A percentile compares a stretch with the other conserved stretches of the same genome.
Evolutionary conservation across 2,797 vertebrate species (phyloP).

Genomic region (Alca torda): DNA sequence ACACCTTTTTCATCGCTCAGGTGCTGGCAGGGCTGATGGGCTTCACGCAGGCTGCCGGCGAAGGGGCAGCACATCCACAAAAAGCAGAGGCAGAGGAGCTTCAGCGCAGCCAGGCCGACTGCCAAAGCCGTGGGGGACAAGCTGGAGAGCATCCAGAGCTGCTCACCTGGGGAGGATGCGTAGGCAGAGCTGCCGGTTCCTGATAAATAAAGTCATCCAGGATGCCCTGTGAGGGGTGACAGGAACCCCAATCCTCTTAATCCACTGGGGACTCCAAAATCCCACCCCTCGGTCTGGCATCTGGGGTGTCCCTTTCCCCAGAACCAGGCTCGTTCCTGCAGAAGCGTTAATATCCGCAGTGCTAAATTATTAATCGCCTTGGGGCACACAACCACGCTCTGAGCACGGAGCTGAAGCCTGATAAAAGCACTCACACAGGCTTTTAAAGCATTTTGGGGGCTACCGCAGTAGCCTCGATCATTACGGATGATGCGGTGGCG

Average conservation of each 20-base stretch:
- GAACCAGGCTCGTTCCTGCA: background rate
- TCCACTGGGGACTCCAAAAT: rapidly evolving
- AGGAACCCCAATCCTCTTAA: rapidly evolving
- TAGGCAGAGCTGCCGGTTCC: background rate
- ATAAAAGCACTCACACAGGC: background rate
- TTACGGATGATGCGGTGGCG: rapidly evolving
- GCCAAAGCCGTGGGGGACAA: background rate
- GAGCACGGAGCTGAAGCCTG: background rate
- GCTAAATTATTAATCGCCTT: background rate
- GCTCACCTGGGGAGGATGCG: background rate
- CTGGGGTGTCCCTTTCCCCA: background rate
- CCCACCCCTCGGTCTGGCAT: background rate
- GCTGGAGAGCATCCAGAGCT: background rate
- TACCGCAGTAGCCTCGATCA: background rate
- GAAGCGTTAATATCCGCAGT: background rate
- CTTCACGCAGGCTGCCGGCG: background rate
- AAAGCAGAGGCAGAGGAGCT: background rate
- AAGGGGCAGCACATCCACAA: background rate
- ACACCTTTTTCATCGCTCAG: background rate
- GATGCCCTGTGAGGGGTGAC: background rate
- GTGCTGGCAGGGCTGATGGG: background rate
- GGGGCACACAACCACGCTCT: background rate
- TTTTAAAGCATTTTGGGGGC: background rate
- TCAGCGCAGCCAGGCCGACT: background rate
- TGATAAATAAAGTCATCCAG: background rate